Evolutionary conservation across 2,113 vertebrate species (phyloP), one percentile per base, ranked within the genome.

Genomic region (Miniopterus natalensis): DNA sequence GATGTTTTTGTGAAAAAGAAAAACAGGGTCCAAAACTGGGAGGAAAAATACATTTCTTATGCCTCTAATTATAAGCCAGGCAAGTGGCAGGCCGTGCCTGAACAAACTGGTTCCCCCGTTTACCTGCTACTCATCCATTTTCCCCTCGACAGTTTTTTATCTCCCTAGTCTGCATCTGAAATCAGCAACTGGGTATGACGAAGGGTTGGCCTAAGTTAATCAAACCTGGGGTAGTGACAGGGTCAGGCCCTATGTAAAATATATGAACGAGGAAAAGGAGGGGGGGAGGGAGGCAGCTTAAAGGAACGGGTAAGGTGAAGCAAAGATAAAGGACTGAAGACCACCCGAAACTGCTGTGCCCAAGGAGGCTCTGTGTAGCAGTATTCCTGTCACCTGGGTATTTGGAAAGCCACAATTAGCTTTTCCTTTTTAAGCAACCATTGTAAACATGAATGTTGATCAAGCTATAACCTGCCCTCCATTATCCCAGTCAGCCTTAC

Each of bases 61-160:
- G 70, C 83, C 93, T 98, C 84, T 98, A 90, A 97, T 96, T 98
- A 97, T 87, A 49, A 96, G 94, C 95, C 97, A 92, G 63, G 83
- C 93, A 63, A 93, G 71, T 63, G 53, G 90, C 89, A 94, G 90
- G 61, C 85, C 4, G 27, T 83, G 80, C 65, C 97, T 94, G 96
- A 96, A 90, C 73, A 97, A 93, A 97, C 57, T 78, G 66, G 45
- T 84, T 93, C 68, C 73, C 49, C 71, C 88, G 94, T 95, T 97
- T 97, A 95, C 88, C 57, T 59, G 80, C 47, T 84, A 45, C 94
- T 90, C 74, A 80, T 97, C 80, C 83, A 80, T 96, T 98, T 96
- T 61, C 95, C 78, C 49, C 77, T 80, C 51, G 71, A 95, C 90
- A 97, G 96, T 93, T 94, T 90, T 92, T 95, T 96, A 86, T 96